These are phyloP conservation scores for Saguinus imperator DNA, from an alignment of 2,113 vertebrate genomes.

Conservation along the genomic window DNA sequence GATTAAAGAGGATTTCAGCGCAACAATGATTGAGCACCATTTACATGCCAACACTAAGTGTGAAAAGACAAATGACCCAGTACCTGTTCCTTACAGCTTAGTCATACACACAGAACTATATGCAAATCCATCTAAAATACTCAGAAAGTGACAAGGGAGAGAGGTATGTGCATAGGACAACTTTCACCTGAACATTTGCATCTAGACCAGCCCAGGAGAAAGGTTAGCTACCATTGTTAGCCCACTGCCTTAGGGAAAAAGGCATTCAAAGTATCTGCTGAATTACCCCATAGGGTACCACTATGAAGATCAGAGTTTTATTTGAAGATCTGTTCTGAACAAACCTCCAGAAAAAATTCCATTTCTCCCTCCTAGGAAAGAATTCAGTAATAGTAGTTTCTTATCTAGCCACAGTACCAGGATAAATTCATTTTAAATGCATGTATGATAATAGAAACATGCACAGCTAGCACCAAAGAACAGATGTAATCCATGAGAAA, in stretches of 20 bases:
- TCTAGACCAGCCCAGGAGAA: neutral
- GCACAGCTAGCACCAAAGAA: neutral
- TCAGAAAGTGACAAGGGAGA: conserved; percentile 1
- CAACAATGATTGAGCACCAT: neutral
- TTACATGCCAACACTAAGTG: neutral
- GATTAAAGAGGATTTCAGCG: conserved; percentile 15
- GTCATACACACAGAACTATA: neutral
- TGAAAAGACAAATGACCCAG: neutral
- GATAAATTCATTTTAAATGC: neutral
- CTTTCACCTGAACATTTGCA: neutral
- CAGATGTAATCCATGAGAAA: neutral
- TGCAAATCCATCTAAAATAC: neutral
- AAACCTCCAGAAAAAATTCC: neutral
- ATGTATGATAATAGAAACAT: neutral
- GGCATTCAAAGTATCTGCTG: neutral
- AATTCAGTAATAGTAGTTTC: neutral
- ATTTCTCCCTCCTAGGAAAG: neutral
- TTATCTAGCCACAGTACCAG: neutral
- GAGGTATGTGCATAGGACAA: too few species aligned
- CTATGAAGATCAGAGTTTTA: neutral
- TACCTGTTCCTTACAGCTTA: neutral
- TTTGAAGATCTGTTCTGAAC: neutral
- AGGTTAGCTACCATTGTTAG: neutral
- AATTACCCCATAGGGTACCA: neutral
- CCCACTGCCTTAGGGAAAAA: rapidly evolving